phyloP scores from a whole-genome alignment of 2,797 vertebrate species.

The Channa striata region DNA sequence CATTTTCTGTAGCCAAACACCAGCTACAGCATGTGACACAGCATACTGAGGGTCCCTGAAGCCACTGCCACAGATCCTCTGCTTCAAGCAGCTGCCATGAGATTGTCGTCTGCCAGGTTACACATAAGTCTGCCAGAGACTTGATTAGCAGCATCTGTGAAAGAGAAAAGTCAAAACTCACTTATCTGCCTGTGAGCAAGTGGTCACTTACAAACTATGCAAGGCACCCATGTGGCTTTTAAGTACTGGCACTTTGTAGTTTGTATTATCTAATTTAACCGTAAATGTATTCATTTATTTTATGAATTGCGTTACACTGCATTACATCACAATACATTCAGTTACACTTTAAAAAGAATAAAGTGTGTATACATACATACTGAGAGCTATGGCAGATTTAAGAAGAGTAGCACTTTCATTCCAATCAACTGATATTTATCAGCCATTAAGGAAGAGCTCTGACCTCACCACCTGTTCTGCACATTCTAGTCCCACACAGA shows the following conservation, averaged over 20 bases:
- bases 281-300: not conserved
- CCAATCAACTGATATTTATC: constrained; percentile 51
- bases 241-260: not conserved
- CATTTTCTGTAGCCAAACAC: constrained; percentile 28
- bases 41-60: constrained; percentile 12
- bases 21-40: constrained; percentile 2
- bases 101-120: constrained; percentile 45
- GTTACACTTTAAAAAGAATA: too few species aligned
- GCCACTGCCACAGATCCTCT: constrained; percentile 22
- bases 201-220: constrained; percentile 39
- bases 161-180: constrained; percentile 41
- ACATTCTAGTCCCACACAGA: constrained; percentile 55
- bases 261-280: not conserved
- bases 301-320: not conserved
- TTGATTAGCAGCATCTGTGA: constrained; percentile 56
- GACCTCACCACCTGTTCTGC: constrained; percentile 64
- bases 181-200: constrained; percentile 44
- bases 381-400: not conserved
- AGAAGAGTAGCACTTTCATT: constrained; percentile 16
- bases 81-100: constrained; percentile 27
- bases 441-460: constrained; percentile 69
- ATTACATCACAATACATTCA: too few species aligned
- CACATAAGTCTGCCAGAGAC: constrained; percentile 43
- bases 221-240: not conserved
- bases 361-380: too few species aligned